Evolutionary conservation across 2,797 vertebrate species (phyloP).

Genomic region (Poeciliopsis turneri): DNA sequence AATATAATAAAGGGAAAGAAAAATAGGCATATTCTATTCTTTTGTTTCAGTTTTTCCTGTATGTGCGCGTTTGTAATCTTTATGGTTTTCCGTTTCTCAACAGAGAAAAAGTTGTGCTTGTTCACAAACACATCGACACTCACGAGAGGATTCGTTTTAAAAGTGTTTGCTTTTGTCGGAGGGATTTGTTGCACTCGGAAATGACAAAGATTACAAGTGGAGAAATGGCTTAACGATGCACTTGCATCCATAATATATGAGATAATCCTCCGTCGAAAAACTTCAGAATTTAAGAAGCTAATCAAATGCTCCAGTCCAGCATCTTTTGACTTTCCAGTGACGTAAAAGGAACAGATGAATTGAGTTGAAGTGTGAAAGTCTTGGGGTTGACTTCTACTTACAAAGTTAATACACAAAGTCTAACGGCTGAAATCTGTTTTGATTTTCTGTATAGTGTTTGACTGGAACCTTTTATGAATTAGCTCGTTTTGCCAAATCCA

Average conservation of each 20-base stretch:
- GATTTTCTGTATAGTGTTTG: neutral
- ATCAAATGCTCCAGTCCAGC: neutral
- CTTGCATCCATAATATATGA: too few species aligned
- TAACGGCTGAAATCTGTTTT: neutral
- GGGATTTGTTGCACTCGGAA: neutral
- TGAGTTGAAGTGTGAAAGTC: neutral
- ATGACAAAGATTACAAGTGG: neutral
- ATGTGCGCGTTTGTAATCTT: neutral
- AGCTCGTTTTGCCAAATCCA: neutral
- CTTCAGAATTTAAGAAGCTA: neutral
- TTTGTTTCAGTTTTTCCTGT: constrained; percentile 18
- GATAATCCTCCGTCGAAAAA: too few species aligned
- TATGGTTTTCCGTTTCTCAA: neutral
- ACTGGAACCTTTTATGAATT: neutral
- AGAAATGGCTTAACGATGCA: too few species aligned
- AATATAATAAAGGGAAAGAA: too few species aligned
- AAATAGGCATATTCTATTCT: constrained; percentile 15
- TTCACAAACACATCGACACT: neutral
- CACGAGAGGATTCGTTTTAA: neutral
- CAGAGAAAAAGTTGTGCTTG: neutral
- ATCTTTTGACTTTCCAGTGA: neutral
- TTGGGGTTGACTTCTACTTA: neutral
- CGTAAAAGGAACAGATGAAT: neutral
- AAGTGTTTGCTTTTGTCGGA: neutral
- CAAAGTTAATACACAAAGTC: neutral